Evolutionary conservation across 2,888 invertebrate genomes (phyloP), one percentile per base, ranked within the genome.

Genomic region (Tuberolachnus salignus): DNA sequence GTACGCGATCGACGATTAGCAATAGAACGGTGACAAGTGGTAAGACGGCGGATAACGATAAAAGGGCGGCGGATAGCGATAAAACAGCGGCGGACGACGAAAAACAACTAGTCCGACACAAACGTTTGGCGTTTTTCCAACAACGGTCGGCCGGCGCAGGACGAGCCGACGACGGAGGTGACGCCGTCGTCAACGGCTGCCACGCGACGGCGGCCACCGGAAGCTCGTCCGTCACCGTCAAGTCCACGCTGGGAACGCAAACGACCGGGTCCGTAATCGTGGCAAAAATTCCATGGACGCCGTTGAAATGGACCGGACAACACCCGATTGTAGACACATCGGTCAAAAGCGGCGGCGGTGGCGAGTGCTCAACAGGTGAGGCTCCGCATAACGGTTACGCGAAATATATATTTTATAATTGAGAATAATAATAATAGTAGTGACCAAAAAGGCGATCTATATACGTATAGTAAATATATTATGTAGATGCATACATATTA

Each of bases 61-160:
- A 9, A 16, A 21, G 46, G 26, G 19, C 23, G 3, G 26, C 2
- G 14, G 13, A 11, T 10, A 1, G 3, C 34, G 11, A 42, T 10
- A n/a, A 9, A 16, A 21, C 59, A 19, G 19, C 23, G 3, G 26
- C 2, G 14, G 59, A 51, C 61, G 73, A 63, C 21, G 73, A 63
- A 21, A 53, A 16, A 42, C 73, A 3, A 4, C 6, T 73, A 3
- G 51, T 73, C 0, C 63, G 73, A 9, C 73, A 53, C 51, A 63
- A 73, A 8, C 73, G 73, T 53, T 53, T 73, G n/a, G 63, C 51
- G 13, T 73, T 73, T 21, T 73, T 51, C n/a, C 42, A 51, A n/a
- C 61, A 51, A 14, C 63, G 21, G 71, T 3, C 1, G 6, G 44
- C 8, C 13, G n/a, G 19, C 8, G 21, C 10, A 0, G 11, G 42